phyloP scores from a whole-genome alignment of 2,113 vertebrate species.

The Coptodon rendalli region DNA sequence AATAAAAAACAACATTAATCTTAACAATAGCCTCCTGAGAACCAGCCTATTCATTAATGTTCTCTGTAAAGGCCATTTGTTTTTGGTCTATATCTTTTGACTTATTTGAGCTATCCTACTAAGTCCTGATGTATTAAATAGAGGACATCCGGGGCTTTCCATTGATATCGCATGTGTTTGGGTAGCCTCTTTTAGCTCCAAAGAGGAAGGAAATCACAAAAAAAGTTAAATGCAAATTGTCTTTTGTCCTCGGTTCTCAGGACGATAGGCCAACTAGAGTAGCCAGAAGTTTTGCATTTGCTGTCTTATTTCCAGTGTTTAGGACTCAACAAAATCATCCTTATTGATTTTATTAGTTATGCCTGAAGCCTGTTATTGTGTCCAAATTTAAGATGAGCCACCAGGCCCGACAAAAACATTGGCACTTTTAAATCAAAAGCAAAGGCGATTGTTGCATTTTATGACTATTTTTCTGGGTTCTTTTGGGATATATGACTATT shows the following conservation, averaged over 20 bases:
- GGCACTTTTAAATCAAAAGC: not conserved
- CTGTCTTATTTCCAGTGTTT: not conserved
- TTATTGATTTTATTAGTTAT: not conserved
- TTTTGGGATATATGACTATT: not conserved
- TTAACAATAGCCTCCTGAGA: not conserved
- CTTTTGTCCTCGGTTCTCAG: rapidly evolving
- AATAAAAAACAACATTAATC: not conserved
- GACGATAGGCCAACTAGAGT: not conserved
- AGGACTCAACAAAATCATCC: not conserved
- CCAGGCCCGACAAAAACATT: not conserved
- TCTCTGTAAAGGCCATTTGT: not conserved
- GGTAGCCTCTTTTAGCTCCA: not conserved
- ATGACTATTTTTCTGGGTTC: not conserved
- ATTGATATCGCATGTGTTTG: not conserved
- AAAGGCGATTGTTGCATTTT: not conserved
- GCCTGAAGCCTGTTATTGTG: not conserved
- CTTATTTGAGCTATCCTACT: not conserved
- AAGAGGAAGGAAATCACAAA: not conserved
- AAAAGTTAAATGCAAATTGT: rapidly evolving
- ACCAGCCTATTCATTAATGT: rapidly evolving
- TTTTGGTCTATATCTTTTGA: not conserved
- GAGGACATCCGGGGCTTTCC: not conserved
- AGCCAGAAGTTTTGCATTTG: not conserved
- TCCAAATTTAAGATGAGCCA: not conserved
- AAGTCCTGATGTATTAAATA: not conserved